Conservation (phyloP, 2,888 invertebrate genomes). For the Caradrina clavipalpis region DNA sequence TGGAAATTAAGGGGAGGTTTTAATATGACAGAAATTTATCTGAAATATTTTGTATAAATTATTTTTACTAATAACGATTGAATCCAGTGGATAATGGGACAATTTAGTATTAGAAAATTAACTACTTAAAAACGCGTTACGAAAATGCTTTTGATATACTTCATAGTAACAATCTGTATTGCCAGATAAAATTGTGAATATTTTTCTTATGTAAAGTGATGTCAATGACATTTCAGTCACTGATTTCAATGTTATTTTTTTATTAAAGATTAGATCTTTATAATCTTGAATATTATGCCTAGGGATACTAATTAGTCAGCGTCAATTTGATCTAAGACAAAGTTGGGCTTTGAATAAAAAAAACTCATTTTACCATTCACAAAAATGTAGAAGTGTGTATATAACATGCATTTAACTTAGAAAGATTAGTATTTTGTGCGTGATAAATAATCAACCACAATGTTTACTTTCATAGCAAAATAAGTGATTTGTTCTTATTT, state of each 20-base stretch:
- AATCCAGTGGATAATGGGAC: slow-evolving; percentile 88
- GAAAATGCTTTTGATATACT: slow-evolving; percentile 86
- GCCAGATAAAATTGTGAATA: slow-evolving; percentile 91
- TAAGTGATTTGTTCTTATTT: slow-evolving; percentile 86
- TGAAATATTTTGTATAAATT: slow-evolving; percentile 88
- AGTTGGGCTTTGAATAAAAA: slow-evolving; percentile 78
- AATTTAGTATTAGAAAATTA: slow-evolving; percentile 87
- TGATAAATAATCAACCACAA: slow-evolving; percentile 83
- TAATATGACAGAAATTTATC: slow-evolving; percentile 81
- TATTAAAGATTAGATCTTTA: slow-evolving; percentile 88
- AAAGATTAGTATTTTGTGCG: slow-evolving; percentile 83
- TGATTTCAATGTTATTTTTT: slow-evolving; percentile 88
- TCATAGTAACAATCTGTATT: slow-evolving; percentile 89
- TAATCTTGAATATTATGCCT: slow-evolving; percentile 87
- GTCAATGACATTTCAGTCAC: slow-evolving; percentile 90
- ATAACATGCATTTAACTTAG: slow-evolving; percentile 89
- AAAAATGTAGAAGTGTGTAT: slow-evolving; percentile 84
- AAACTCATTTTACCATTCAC: slow-evolving; percentile 80
- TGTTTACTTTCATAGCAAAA: slow-evolving; percentile 85
- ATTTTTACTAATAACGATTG: slow-evolving; percentile 86
- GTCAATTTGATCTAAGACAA: slow-evolving; percentile 80
- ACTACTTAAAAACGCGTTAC: slow-evolving; percentile 78
- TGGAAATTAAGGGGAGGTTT: slow-evolving; percentile 83
- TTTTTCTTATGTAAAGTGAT: slow-evolving; percentile 89
- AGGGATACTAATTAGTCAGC: slow-evolving; percentile 82